Conservation (phyloP, 2,797 vertebrate species). For the Halcyon chelicuti region DNA sequence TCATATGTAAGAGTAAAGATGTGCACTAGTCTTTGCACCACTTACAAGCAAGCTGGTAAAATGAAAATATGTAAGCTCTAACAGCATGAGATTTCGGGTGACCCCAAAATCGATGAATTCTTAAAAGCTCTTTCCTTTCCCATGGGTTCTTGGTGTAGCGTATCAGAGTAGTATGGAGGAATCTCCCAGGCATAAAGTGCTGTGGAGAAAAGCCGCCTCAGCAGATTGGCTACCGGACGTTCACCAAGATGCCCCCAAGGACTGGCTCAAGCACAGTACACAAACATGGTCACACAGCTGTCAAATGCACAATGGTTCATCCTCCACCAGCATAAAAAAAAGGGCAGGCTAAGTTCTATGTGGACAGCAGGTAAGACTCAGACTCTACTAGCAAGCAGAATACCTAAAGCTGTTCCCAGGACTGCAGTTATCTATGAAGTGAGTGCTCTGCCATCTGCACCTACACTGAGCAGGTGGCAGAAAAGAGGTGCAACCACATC, state of each 20-base stretch:
- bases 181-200: background rate
- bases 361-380: background rate
- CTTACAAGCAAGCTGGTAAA: background rate
- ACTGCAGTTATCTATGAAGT: background rate
- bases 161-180: background rate
- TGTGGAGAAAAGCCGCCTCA: background rate
- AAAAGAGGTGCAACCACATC: background rate
- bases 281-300: rapidly evolving
- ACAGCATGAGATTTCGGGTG: background rate
- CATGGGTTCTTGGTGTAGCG: background rate
- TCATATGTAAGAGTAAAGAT: background rate
- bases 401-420: background rate
- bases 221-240: background rate
- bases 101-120: background rate
- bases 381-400: background rate
- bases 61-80: background rate
- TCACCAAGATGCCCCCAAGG: rapidly evolving
- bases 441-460: background rate
- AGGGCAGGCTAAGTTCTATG: background rate
- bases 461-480: background rate
- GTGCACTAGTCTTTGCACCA: background rate
- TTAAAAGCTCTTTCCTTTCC: background rate
- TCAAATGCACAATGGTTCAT: background rate
- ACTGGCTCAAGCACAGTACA: background rate
- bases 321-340: background rate